Conservation (phyloP, 2,797 vertebrate genomes). For the Sibirionetta formosa region DNA sequence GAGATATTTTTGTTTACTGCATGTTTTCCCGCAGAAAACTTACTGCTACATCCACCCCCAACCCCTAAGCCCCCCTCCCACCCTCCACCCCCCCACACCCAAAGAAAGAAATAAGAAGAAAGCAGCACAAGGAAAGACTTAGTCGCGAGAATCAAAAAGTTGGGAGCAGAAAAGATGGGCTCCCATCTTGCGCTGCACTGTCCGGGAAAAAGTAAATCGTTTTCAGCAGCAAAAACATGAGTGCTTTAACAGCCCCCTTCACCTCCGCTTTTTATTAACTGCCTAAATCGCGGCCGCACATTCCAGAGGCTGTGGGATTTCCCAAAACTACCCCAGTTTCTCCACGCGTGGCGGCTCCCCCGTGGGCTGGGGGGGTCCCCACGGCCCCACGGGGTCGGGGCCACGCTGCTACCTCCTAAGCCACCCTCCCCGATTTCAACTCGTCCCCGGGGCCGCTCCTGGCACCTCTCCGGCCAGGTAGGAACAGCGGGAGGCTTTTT, state of each 20-base stretch:
- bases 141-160: not conserved
- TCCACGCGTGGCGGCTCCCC: not conserved
- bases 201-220: accelerated
- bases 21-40: not conserved
- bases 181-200: not conserved
- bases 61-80: too few species aligned
- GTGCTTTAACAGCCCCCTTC: not conserved
- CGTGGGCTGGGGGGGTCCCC: not conserved
- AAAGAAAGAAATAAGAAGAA: too few species aligned
- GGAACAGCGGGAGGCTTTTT: not conserved
- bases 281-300: not conserved
- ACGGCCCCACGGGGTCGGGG: not conserved
- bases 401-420: not conserved
- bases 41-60: not conserved
- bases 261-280: not conserved
- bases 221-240: not conserved
- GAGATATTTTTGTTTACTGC: not conserved
- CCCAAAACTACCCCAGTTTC: not conserved
- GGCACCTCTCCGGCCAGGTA: accelerated
- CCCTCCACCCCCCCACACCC: too few species aligned
- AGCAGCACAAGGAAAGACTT: not conserved
- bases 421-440: not conserved
- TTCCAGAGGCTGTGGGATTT: not conserved
- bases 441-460: not conserved
- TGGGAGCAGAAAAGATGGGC: not conserved